A percentile compares a stretch with the other conserved stretches of the same genome.
Conservation (phyloP, 2,797 vertebrate species). For the Halcyon badia region DNA sequence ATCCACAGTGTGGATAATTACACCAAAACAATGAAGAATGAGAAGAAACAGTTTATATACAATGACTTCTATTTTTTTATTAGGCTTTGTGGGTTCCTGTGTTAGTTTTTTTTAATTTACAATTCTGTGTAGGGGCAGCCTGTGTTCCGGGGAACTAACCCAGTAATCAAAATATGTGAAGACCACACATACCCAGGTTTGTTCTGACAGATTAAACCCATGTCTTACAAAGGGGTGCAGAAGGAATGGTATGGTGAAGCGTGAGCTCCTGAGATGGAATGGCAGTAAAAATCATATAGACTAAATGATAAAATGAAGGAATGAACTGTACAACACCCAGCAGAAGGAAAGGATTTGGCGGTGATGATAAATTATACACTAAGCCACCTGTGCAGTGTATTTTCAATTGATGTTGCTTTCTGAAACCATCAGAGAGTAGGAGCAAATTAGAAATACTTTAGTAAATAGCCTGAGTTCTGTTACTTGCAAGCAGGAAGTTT, state of each 20-base stretch:
- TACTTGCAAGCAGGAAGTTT: constrained; percentile 5
- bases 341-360: constrained; percentile 39
- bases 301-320: constrained; percentile 53
- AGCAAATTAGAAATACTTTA: constrained; percentile 50
- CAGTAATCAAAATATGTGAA: neutral
- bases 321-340: constrained; percentile 48
- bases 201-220: constrained; percentile 56
- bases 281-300: constrained; percentile 55
- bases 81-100: neutral
- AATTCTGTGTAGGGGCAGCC: neutral
- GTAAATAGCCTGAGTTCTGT: neutral
- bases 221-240: constrained; percentile 58
- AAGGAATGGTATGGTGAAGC: constrained; percentile 39
- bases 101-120: neutral
- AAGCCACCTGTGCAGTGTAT: constrained; percentile 28
- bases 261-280: constrained; percentile 31
- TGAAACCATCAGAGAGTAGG: constrained; percentile 22
- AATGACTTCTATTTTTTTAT: neutral
- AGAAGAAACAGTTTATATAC: neutral
- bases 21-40: neutral
- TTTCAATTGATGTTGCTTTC: constrained; percentile 47
- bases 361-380: constrained; percentile 45
- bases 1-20: neutral
- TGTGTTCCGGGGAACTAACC: neutral
- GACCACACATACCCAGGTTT: neutral